Conservation (phyloP, 2,113 vertebrate genomes). For the Orthonyx spaldingii region DNA sequence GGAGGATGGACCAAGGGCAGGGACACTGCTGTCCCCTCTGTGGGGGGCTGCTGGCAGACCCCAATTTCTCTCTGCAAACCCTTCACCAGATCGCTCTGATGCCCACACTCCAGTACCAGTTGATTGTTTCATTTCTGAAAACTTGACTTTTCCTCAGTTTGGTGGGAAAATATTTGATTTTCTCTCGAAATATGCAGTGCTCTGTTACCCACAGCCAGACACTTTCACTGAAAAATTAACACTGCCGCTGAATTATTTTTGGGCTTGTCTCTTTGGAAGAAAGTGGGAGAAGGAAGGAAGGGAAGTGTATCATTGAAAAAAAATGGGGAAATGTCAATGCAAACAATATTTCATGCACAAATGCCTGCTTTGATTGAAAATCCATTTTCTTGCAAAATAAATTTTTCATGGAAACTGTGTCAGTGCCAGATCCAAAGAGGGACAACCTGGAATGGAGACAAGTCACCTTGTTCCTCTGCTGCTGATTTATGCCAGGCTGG, state of each 20-base stretch:
- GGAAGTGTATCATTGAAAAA: background rate
- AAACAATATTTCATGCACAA: constrained; percentile 43
- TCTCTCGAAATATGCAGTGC: background rate
- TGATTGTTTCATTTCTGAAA: background rate
- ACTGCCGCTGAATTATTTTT: constrained; percentile 37
- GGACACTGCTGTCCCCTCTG: background rate
- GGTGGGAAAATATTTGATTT: background rate
- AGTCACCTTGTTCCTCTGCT: background rate
- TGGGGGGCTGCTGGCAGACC: no score
- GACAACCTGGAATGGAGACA: background rate
- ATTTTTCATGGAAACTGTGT: constrained; percentile 43
- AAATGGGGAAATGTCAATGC: background rate
- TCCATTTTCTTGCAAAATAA: constrained; percentile 38
- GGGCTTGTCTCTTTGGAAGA: constrained; percentile 18
- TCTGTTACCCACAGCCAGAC: background rate
- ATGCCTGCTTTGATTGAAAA: constrained; percentile 31
- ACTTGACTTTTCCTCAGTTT: background rate
- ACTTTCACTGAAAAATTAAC: constrained; percentile 41
- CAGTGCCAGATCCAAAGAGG: constrained; percentile 26
- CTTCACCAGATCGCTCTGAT: background rate
- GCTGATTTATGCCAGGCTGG: background rate
- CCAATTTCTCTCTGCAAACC: background rate
- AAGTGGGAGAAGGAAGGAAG: background rate
- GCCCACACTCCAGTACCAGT: background rate
- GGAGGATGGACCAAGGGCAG: background rate